Base-by-base conservation (phyloP, 2,888 invertebrate species). In the Protonemura montana region DNA sequence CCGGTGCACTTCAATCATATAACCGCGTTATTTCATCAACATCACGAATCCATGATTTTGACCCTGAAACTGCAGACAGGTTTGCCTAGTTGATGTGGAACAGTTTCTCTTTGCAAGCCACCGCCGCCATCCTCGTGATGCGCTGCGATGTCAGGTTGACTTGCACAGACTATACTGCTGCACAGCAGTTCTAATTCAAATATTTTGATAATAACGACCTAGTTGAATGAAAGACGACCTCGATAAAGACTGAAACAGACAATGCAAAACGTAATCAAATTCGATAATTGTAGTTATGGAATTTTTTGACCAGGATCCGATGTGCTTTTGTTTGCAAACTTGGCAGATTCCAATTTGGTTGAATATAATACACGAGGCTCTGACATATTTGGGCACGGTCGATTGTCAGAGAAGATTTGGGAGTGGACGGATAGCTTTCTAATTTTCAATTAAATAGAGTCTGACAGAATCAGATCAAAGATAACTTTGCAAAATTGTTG, bases 191-290 rank as follows among this genome's bases (percentile, higher is more conserved):
- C 82, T n/a, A 35, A 41, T 82, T 25, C 35, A 26, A 82, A 30
- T 41, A 41, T 41, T 82, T 82, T 41, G 82, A 82, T 82, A 82
- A 82, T 82, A 82, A 82, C 42, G 82, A 82, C 82, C 82, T 41
- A 82, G 35, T 25, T 82, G 82, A 42, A 82, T 82, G 25, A 35
- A 25, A 3, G 41, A 41, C 26, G 82, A 26, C 82, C 82, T 82
- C 82, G 35, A 25, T 82, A 6, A 5, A 13, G 13, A 35, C 21
- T 41, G 42, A 41, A 26, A 42, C 82, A 35, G 82, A 82, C 82
- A 82, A 82, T 82, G 82, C 82, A 82, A 42, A 82, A 42, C 0
- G 30, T 82, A 82, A 82, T 82, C 82, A 41, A 82, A 82, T 35
- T 82, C 82, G 42, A 82, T 82, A 82, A 82, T 82, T 35, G 30